Base-by-base conservation (phyloP, 2,888 invertebrate species). In the Junonia oenone region DNA sequence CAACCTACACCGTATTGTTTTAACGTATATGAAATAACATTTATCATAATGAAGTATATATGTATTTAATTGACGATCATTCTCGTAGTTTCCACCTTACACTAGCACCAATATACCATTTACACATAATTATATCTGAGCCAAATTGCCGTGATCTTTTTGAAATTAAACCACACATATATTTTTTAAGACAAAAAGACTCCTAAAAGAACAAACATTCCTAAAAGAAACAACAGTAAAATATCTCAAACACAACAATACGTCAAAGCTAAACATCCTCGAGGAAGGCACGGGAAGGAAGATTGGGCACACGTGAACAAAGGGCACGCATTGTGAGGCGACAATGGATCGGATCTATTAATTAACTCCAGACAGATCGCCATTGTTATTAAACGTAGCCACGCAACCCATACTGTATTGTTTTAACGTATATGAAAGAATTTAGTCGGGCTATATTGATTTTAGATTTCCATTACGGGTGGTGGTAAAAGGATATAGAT, bases 321-420 rank as follows among this genome's bases (percentile, higher is more conserved):
- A 33, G 47, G 31, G 19, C 38, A 49, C 11, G 55, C 68, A 79
- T 77, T 80, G 78, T 79, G 29, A 48, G 26, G 26, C 62, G 65
- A 81, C 77, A 81, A 76, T 71, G 71, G 72, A 58, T 65, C 59
- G 68, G 69, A 71, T 71, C 76, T 75, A 81, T 79, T 78, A 81
- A 81, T 82, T 81, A 80, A 75, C 75, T 65, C 65, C 55, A 59
- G 72, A 73, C 73, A 70, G 71, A 76, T 74, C 63, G 68, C 68
- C 70, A 67, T 63, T 68, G 51, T 45, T 51, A 40, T 48, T 43
- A 49, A 55, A 49, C 45, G 55, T 37, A 38, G 27, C 33, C 11
- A 46, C 46, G 31, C 46, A 29, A 46, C 46, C 15, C 6, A 27
- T 29, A 46, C 27, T 46, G 46, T 31, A 46, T 46, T 46, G 46